Evolutionary conservation across 2,797 vertebrate genomes (phyloP).

Genomic region (Graptemys geographica): DNA sequence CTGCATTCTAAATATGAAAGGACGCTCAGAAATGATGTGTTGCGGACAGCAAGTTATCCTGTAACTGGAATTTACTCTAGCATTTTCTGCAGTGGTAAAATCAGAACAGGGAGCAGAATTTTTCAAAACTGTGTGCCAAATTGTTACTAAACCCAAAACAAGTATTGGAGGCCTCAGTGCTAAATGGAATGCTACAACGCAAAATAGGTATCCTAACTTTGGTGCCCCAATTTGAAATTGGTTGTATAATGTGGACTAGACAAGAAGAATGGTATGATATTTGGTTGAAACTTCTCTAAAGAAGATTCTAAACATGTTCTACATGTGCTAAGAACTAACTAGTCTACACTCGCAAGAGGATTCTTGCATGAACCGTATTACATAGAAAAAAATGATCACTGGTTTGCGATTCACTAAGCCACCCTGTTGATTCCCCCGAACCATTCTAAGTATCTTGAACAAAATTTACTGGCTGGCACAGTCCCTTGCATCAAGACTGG

Average conservation of each 20-base stretch:
- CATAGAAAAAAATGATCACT: not conserved
- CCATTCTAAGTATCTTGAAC: not conserved
- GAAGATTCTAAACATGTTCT: not conserved
- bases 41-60: not conserved
- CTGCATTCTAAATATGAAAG: not conserved
- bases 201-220: not conserved
- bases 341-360: not conserved
- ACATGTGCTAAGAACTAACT: not conserved
- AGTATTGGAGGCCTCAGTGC: not conserved
- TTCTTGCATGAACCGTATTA: not conserved
- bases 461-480: not conserved
- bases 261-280: not conserved
- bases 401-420: not conserved
- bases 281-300: not conserved
- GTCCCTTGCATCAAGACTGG: accelerated
- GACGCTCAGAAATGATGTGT: not conserved
- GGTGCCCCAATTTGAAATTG: not conserved
- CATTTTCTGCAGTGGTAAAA: not conserved
- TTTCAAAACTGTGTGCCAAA: not conserved
- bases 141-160: not conserved
- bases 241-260: not conserved
- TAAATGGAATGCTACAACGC: not conserved
- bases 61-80: not conserved
- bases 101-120: not conserved
- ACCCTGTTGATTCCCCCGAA: not conserved